Conservation (phyloP, 2,888 invertebrate genomes). For the Cataglyphis cursor region DNA sequence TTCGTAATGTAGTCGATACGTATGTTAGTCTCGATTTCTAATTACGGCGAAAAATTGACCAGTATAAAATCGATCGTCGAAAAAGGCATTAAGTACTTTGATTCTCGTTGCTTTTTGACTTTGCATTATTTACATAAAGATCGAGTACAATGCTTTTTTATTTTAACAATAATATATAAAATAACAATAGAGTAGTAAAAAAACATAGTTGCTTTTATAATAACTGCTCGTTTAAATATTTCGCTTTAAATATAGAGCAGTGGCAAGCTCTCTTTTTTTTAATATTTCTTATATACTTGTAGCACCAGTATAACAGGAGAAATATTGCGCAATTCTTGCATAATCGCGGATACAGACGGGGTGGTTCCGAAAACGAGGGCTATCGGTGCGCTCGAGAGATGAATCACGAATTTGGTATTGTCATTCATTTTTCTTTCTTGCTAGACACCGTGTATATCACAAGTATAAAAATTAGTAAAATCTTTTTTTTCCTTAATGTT, state of each 20-base stretch:
- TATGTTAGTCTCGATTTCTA: background rate
- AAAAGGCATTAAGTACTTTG: constrained; percentile 39
- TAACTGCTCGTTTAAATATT: constrained; percentile 23
- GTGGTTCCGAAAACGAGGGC: background rate
- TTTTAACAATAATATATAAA: constrained; percentile 8
- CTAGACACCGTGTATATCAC: background rate
- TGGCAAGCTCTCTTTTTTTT: constrained; percentile 22
- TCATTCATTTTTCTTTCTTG: background rate
- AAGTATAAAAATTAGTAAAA: constrained; percentile 49
- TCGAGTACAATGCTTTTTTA: background rate
- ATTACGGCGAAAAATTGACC: background rate
- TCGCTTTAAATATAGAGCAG: constrained; percentile 36
- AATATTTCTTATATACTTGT: constrained; percentile 33
- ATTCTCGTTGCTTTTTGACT: constrained; percentile 14
- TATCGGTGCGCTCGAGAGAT: background rate
- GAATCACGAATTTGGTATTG: background rate
- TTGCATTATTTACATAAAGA: background rate
- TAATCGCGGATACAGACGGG: background rate
- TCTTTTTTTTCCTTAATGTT: constrained; percentile 19
- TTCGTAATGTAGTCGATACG: background rate
- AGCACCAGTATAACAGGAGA: constrained; percentile 44
- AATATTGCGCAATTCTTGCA: constrained; percentile 26
- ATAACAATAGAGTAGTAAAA: constrained; percentile 12
- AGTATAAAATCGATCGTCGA: constrained; percentile 27
- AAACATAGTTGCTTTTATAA: background rate